Conservation (phyloP, 1,140 invertebrate genomes). For the Saxidomus purpurata region DNA sequence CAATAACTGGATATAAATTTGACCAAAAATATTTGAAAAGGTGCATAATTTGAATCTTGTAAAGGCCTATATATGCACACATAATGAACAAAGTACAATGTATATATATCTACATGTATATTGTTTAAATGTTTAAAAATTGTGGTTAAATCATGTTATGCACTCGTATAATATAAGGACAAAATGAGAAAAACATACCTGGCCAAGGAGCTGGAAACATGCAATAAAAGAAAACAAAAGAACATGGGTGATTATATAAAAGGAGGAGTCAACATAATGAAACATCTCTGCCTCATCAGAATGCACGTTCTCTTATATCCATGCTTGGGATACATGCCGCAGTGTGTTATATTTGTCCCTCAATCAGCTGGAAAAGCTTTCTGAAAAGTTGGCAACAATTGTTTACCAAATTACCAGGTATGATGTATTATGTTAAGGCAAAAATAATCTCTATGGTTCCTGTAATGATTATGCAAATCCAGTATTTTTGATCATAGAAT, state of each 20-base stretch:
- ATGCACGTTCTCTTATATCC: background rate
- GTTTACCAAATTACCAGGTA: too few species aligned
- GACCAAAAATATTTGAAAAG: too few species aligned
- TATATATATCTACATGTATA: background rate
- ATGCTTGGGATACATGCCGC: background rate
- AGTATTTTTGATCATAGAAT: too few species aligned
- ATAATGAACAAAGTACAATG: background rate
- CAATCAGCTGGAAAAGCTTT: too few species aligned
- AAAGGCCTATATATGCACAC: background rate
- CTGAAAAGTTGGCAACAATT: too few species aligned
- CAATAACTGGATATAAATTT: too few species aligned
- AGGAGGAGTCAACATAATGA: background rate
- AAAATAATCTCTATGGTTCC: too few species aligned
- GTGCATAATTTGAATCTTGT: too few species aligned
- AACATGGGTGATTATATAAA: constrained; percentile 27
- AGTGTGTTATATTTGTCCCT: too few species aligned
- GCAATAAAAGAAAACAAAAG: constrained; percentile 45
- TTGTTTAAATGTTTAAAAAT: background rate
- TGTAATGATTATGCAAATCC: too few species aligned
- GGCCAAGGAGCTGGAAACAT: constrained; percentile 61
- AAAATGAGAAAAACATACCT: constrained; percentile 61
- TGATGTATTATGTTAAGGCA: too few species aligned
- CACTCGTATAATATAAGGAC: background rate
- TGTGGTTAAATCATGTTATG: background rate
- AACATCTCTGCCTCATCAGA: background rate